These are phyloP conservation scores for Yoshiicerus persimilis DNA, from an alignment of 1,140 invertebrate species.

Conservation along the genomic window DNA sequence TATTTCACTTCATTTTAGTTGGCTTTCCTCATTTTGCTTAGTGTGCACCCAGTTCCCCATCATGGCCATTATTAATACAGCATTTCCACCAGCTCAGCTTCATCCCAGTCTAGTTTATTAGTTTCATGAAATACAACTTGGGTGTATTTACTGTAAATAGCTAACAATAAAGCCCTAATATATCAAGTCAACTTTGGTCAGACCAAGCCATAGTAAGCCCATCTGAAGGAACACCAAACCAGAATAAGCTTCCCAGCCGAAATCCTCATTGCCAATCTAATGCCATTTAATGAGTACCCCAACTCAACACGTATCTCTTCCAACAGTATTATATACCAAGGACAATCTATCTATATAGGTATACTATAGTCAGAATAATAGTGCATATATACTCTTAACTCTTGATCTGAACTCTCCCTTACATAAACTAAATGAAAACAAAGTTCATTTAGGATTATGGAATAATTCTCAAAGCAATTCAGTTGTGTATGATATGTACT, in stretches of 20 bases:
- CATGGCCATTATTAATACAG: neutral
- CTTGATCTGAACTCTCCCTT: neutral
- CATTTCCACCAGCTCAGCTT: neutral
- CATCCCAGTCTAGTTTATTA: neutral
- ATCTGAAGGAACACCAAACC: neutral
- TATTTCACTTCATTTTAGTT: neutral
- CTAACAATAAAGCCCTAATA: slow-evolving; percentile 9
- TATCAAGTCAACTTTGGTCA: slow-evolving; percentile 13
- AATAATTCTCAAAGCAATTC: neutral
- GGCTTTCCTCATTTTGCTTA: neutral
- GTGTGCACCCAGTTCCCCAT: neutral
- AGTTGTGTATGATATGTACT: neutral
- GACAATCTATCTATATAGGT: too few relatives aligned
- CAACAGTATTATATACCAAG: neutral
- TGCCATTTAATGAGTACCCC: neutral
- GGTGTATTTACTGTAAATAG: neutral
- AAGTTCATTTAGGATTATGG: neutral
- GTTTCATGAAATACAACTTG: neutral
- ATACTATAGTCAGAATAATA: too few relatives aligned
- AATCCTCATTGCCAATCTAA: slow-evolving; percentile 9
- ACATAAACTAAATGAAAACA: neutral
- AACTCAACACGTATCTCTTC: neutral
- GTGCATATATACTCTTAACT: neutral
- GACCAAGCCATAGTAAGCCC: neutral
- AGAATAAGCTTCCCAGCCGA: neutral